Evolutionary conservation across 1,140 invertebrate genomes (phyloP).

Genomic region (Hylaeus volcanicus): DNA sequence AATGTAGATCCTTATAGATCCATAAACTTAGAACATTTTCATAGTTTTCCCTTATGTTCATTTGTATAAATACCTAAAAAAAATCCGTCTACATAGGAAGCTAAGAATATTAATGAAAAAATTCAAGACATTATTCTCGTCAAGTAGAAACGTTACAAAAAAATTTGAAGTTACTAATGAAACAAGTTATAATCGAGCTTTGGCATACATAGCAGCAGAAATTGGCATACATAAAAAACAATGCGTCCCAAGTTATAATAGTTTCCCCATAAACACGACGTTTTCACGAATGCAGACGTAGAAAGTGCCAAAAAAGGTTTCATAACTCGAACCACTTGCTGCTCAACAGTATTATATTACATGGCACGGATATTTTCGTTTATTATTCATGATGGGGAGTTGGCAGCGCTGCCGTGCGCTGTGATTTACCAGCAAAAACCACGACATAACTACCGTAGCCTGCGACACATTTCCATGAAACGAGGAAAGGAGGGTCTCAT

Average conservation of each 20-base stretch:
- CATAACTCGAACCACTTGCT: conserved; percentile 51
- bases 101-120: no score
- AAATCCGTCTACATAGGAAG: no score
- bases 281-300: not conserved
- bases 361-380: conserved; percentile 63
- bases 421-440: conserved; percentile 60
- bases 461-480: conserved; percentile 18
- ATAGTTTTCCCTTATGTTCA: no score
- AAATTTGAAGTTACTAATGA: no score
- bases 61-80: no score
- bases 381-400: conserved; percentile 74
- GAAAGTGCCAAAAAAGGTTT: not conserved
- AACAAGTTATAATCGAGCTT: not conserved
- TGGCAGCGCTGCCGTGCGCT: conserved; percentile 55
- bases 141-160: no score
- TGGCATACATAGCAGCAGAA: no score
- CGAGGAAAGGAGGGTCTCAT: conserved; percentile 18
- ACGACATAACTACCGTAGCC: not conserved
- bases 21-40: no score
- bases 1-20: no score
- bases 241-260: not conserved
- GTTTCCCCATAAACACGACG: not conserved
- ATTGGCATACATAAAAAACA: no score
- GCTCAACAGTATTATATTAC: conserved; percentile 48
- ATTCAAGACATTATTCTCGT: no score